Percentiles rank a stretch among this genome's conserved stretches.
These are phyloP conservation scores for Tortricodes alternella DNA, from an alignment of 2,888 invertebrate species.

Conservation along the genomic window DNA sequence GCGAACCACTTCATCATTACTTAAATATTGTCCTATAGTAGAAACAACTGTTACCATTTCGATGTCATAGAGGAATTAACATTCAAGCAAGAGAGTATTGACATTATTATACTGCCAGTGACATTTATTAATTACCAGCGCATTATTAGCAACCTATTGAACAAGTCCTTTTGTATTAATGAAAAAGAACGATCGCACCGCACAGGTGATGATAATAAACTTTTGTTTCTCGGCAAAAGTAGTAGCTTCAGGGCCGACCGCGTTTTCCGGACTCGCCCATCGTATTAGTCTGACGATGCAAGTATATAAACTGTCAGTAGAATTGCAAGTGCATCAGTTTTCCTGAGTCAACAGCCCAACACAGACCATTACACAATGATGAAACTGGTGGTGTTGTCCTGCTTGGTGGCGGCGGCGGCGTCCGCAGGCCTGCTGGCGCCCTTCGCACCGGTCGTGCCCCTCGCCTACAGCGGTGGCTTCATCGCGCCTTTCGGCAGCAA, in stretches of 20 bases:
- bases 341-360: constrained; percentile 55
- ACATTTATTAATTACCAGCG: constrained; percentile 33
- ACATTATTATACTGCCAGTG: constrained; percentile 33
- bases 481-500: constrained; percentile 51
- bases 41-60: constrained; percentile 28
- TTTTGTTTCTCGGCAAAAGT: constrained; percentile 58
- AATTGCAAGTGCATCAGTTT: constrained; percentile 60
- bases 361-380: constrained; percentile 77
- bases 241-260: constrained; percentile 60
- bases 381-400: constrained; percentile 84
- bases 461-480: constrained; percentile 46
- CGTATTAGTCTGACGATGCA: constrained; percentile 42
- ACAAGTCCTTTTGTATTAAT: background rate
- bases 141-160: constrained; percentile 12
- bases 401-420: constrained; percentile 81
- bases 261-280: constrained; percentile 59
- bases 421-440: constrained; percentile 57
- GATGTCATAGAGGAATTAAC: constrained; percentile 30
- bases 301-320: constrained; percentile 58
- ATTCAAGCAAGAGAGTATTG: constrained; percentile 31
- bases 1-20: constrained; percentile 9
- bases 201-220: no score
- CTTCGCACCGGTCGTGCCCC: constrained; percentile 33
- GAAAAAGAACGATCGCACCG: background rate
- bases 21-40: constrained; percentile 12